These are phyloP conservation scores for Drosophila peninsularis DNA, from an alignment of 2,888 invertebrate genomes.

Conservation along the genomic window DNA sequence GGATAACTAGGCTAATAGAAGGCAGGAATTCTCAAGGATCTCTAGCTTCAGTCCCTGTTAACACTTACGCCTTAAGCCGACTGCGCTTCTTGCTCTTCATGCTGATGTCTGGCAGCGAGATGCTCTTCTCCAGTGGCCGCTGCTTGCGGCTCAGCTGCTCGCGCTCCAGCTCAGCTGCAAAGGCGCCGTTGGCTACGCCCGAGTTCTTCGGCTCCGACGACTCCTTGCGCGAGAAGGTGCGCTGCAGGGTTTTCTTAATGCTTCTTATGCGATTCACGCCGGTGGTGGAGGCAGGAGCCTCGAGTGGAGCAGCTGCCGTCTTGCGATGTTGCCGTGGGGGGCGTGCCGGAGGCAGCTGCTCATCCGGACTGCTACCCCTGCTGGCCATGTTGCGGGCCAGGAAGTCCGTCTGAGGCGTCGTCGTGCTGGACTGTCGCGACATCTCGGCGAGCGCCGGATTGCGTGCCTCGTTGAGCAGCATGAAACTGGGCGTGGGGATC, in stretches of 20 bases:
- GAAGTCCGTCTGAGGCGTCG: conserved; percentile 83
- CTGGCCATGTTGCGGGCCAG: conserved; percentile 79
- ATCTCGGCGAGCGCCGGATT: conserved; percentile 39
- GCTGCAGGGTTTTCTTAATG: conserved; percentile 85
- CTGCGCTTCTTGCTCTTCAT: conserved; percentile 90
- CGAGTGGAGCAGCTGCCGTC: conserved; percentile 45
- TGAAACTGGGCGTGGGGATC: conserved; percentile 74
- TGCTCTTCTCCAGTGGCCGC: conserved; percentile 90
- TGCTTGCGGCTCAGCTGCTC: conserved; percentile 87
- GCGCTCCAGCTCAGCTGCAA: conserved; percentile 81
- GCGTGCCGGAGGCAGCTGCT: conserved; percentile 66
- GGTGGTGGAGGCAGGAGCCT: conserved; percentile 35
- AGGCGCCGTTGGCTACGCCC: conserved; percentile 77
- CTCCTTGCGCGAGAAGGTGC: conserved; percentile 86
- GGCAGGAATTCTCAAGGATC: too few relatives aligned
- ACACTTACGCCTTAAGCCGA: conserved; percentile 89
- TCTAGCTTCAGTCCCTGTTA: neutral
- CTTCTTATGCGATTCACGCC: conserved; percentile 81
- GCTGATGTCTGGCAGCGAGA: conserved; percentile 94
- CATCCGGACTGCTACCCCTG: conserved; percentile 27
- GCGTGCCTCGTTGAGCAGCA: conserved; percentile 67
- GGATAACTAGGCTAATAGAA: neutral
- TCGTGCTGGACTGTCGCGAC: conserved; percentile 30
- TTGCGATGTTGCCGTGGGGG: conserved; percentile 80
- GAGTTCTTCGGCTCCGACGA: conserved; percentile 55